Conservation (phyloP, 2,113 vertebrate genomes). For the Serinus canaria region DNA sequence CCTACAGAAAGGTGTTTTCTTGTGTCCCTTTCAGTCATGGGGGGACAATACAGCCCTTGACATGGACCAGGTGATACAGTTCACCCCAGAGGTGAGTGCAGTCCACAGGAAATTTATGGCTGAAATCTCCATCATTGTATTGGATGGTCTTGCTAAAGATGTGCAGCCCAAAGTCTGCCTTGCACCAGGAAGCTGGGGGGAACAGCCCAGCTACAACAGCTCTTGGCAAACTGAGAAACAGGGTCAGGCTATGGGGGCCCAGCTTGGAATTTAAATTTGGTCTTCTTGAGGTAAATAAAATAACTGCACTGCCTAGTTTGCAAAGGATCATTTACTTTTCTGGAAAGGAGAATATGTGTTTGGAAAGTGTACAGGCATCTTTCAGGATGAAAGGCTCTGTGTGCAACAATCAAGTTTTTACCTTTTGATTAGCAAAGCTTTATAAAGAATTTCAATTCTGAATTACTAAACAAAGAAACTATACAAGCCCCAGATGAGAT, state of each 20-base stretch:
- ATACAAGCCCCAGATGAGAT: conserved; percentile 53
- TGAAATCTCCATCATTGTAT: not conserved
- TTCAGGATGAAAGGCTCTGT: conserved; percentile 8
- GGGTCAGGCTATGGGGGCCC: not conserved
- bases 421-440: conserved; percentile 61
- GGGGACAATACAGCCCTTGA: fast-evolving
- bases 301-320: not conserved
- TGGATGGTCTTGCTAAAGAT: not conserved
- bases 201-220: not conserved
- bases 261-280: not conserved
- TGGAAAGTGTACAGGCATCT: conserved; percentile 36
- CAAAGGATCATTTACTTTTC: conserved; percentile 30
- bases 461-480: conserved; percentile 57
- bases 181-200: not conserved
- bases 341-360: not conserved
- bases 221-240: not conserved
- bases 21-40: not conserved
- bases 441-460: conserved; percentile 58
- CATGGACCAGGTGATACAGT: not conserved
- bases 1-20: not conserved
- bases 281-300: conserved; percentile 28
- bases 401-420: conserved; percentile 28
- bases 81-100: not conserved
- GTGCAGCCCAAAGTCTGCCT: not conserved
- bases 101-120: not conserved